phyloP scores from a whole-genome alignment of 1,140 invertebrate species.

The Brevipalpus yothersi region DNA sequence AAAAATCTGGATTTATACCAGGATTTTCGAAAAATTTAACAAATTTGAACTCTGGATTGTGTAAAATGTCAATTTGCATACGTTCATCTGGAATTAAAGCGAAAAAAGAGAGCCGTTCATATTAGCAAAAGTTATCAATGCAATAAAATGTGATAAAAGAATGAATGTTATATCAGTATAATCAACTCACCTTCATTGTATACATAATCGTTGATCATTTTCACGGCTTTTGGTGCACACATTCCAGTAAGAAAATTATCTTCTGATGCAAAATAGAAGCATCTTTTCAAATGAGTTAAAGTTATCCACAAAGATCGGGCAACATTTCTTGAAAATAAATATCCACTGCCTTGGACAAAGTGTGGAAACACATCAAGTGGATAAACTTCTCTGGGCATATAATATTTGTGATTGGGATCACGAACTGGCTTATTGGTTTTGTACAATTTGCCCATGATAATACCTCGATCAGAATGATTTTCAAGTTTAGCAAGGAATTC shows the following conservation, averaged over 20 bases:
- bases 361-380: slow-evolving; percentile 43
- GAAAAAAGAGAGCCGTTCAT: too few relatives aligned
- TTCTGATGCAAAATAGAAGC: slow-evolving; percentile 15
- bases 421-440: neutral
- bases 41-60: too few relatives aligned
- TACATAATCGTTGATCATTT: neutral
- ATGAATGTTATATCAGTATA: too few relatives aligned
- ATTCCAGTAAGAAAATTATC: slow-evolving; percentile 23
- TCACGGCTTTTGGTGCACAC: slow-evolving; percentile 1
- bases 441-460: neutral
- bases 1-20: too few relatives aligned
- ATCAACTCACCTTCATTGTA: neutral
- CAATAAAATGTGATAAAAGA: too few relatives aligned
- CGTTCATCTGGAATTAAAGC: too few relatives aligned
- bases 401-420: neutral
- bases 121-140: too few relatives aligned
- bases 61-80: too few relatives aligned
- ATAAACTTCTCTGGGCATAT: slow-evolving; percentile 49
- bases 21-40: too few relatives aligned
- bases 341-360: slow-evolving; percentile 60
- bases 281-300: slow-evolving; percentile 16
- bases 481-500: too few relatives aligned
- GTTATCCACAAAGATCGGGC: slow-evolving; percentile 7
- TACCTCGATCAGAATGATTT: too few relatives aligned
- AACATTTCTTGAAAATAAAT: slow-evolving; percentile 39